phyloP scores from a whole-genome alignment of 2,113 vertebrate genomes.

The Forbesichthys papilliferus region DNA sequence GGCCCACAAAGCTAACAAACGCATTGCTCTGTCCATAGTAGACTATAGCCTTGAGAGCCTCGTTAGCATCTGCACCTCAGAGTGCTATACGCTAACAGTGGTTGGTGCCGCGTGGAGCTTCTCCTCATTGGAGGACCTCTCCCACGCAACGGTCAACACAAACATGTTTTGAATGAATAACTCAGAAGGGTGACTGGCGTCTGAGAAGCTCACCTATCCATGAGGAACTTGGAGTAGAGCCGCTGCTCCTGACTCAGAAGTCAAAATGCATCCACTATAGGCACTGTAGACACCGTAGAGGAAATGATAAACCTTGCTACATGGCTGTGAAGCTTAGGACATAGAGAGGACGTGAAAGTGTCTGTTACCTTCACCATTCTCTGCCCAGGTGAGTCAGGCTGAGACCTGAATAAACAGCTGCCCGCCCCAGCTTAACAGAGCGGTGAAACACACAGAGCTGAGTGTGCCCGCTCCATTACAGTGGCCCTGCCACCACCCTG shows the following conservation, averaged over 20 bases:
- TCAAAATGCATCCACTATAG: too few relatives aligned
- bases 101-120: too few relatives aligned
- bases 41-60: too few relatives aligned
- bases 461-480: constrained; percentile 41
- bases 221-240: too few relatives aligned
- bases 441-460: constrained; percentile 11
- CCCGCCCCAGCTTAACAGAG: constrained; percentile 16
- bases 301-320: constrained; percentile 6
- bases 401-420: constrained; percentile 35
- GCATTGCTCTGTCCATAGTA: neutral
- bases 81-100: neutral
- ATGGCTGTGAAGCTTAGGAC: constrained; percentile 6
- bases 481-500: constrained; percentile 51
- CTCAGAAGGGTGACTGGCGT: too few relatives aligned
- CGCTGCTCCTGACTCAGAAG: too few relatives aligned
- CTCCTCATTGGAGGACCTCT: too few relatives aligned
- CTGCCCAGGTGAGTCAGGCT: constrained; percentile 23
- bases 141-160: too few relatives aligned
- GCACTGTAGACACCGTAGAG: constrained; percentile 13
- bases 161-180: too few relatives aligned
- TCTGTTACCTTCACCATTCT: constrained; percentile 28
- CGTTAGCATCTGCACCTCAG: too few relatives aligned
- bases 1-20: constrained; percentile 2
- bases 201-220: too few relatives aligned
- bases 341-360: neutral